A percentile compares a stretch with the other conserved stretches of the same genome.
Conservation (phyloP, 2,113 vertebrate genomes). For the Erythrocercus mccallii region DNA sequence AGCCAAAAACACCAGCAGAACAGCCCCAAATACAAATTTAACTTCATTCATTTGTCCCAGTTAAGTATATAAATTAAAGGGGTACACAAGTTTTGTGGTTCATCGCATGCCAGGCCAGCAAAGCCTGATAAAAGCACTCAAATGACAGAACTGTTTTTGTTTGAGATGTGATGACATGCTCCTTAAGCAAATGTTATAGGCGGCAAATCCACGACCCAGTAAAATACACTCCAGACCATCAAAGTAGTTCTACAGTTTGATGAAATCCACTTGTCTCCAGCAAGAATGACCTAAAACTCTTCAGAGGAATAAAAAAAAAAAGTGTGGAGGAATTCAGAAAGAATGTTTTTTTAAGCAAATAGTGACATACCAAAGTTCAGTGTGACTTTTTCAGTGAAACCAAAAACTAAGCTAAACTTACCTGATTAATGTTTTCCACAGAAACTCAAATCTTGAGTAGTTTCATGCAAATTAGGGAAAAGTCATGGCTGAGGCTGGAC, state of each 20-base stretch:
- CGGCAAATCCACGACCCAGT: conserved; percentile 41
- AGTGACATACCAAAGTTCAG: conserved; percentile 18
- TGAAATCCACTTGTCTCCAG: conserved; percentile 25
- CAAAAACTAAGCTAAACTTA: not conserved
- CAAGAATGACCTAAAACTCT: conserved; percentile 49
- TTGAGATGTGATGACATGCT: conserved; percentile 48
- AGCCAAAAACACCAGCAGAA: not conserved
- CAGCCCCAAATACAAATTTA: not conserved
- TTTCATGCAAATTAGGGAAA: conserved; percentile 1
- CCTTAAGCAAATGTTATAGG: conserved; percentile 52
- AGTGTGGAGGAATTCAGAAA: conserved; percentile 29
- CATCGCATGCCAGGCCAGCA: not conserved
- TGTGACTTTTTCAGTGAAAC: conserved; percentile 20
- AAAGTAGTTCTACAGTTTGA: conserved; percentile 41
- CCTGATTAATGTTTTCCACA: not conserved
- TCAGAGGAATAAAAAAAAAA: not conserved
- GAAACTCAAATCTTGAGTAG: not conserved
- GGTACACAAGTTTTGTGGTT: not conserved
- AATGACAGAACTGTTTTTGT: conserved; percentile 35
- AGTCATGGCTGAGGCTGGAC: not conserved
- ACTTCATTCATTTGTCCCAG: not conserved
- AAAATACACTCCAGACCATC: conserved; percentile 55
- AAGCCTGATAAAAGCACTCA: conserved; percentile 33
- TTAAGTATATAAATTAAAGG: conserved; percentile 9
- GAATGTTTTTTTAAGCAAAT: conserved; percentile 58